Evolutionary conservation across 2,113 vertebrate genomes (phyloP).

Genomic region (Piaya cayana): DNA sequence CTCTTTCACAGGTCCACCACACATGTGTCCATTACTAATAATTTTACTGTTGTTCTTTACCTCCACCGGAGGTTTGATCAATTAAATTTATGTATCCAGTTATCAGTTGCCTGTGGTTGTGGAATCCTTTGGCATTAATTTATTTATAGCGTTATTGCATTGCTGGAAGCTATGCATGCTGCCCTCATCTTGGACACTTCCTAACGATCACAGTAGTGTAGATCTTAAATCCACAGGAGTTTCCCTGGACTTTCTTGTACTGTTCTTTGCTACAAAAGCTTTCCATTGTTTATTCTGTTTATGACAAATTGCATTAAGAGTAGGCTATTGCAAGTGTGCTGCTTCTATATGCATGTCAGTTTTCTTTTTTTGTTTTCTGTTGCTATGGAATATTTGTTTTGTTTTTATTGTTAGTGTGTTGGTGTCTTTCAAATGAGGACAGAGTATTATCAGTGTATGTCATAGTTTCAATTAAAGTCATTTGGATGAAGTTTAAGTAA

Average conservation of each 20-base stretch:
- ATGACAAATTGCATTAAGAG: not conserved
- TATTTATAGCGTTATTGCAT: not conserved
- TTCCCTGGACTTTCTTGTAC: not conserved
- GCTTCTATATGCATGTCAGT: not conserved
- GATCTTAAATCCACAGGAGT: not conserved
- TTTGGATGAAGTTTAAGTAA: not conserved
- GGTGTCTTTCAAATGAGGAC: not conserved
- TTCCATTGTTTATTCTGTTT: not conserved
- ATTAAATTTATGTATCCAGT: not conserved
- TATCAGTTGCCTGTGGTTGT: not conserved
- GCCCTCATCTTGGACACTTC: not conserved
- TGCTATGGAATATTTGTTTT: not conserved
- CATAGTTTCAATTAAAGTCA: not conserved
- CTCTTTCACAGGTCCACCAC: not conserved
- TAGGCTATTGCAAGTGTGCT: not conserved
- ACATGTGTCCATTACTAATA: not conserved
- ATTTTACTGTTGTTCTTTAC: not conserved
- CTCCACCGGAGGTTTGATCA: not conserved
- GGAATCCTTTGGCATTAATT: not conserved
- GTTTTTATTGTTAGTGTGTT: not conserved
- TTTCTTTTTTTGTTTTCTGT: not conserved
- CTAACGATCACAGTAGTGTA: rapidly evolving
- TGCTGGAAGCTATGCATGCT: not conserved
- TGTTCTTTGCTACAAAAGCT: not conserved
- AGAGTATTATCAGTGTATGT: not conserved